Evolutionary conservation across 1,140 invertebrate species (phyloP).

Genomic region (Drosophila saltans): DNA sequence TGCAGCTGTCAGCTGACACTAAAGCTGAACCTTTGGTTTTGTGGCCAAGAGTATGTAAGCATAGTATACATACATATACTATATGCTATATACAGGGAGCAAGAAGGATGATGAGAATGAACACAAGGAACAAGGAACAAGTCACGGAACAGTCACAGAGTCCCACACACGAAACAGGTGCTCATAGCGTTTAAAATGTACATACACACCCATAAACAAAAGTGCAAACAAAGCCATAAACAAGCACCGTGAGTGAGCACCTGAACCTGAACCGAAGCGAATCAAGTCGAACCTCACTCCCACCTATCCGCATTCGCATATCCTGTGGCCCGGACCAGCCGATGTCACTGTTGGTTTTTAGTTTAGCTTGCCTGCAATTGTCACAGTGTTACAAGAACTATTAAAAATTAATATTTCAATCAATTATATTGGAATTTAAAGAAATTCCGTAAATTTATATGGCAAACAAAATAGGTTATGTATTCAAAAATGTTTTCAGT

Average conservation of each 20-base stretch:
- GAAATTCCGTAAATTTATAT: too few relatives aligned
- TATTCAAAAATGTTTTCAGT: too few relatives aligned
- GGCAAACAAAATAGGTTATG: too few relatives aligned
- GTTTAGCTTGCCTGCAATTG: neutral
- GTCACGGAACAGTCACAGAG: constrained; percentile 61
- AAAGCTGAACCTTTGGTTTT: constrained; percentile 37
- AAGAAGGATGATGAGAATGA: neutral
- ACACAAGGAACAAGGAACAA: constrained; percentile 47
- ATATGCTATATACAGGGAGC: neutral
- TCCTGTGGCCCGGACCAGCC: constrained; percentile 16
- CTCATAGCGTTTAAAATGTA: constrained; percentile 76
- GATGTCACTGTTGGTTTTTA: constrained; percentile 52
- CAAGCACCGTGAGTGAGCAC: constrained; percentile 53
- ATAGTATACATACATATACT: too few relatives aligned
- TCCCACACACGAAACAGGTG: constrained; percentile 45
- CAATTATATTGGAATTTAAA: neutral
- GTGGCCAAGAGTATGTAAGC: constrained; percentile 23
- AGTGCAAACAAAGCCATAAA: constrained; percentile 82
- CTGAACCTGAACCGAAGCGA: constrained; percentile 8
- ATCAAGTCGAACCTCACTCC: constrained; percentile 6
- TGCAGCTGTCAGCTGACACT: constrained; percentile 70
- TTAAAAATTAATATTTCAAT: neutral
- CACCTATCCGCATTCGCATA: constrained; percentile 25
- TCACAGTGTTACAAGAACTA: neutral
- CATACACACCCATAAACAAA: constrained; percentile 80